phyloP scores from a whole-genome alignment of 2,888 invertebrate species.

The Mesorhabditis sp. region DNA sequence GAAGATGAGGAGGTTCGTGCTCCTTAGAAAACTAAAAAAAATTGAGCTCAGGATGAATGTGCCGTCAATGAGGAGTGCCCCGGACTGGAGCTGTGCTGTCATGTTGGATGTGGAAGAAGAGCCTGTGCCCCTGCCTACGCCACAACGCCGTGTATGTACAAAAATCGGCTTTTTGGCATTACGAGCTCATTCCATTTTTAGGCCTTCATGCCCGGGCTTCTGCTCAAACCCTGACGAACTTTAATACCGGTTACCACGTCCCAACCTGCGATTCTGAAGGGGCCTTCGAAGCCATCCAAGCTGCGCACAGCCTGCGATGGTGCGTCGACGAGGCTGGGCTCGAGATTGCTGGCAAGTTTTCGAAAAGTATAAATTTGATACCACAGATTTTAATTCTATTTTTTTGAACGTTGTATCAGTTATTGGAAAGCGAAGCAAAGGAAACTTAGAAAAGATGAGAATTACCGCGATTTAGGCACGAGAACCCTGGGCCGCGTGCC shows the following conservation, averaged over 20 bases:
- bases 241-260: constrained; percentile 17
- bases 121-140: constrained; percentile 20
- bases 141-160: not conserved
- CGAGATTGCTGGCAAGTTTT: constrained; percentile 36
- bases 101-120: constrained; percentile 18
- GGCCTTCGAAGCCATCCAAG: constrained; percentile 39
- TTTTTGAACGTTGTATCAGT: no score
- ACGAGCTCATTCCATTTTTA: not conserved
- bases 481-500: constrained; percentile 29
- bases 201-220: constrained; percentile 12
- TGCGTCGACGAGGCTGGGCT: constrained; percentile 46
- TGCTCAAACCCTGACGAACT: constrained; percentile 8
- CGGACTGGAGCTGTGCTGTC: not conserved
- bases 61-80: constrained; percentile 3
- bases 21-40: not conserved
- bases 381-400: not conserved
- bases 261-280: constrained; percentile 44
- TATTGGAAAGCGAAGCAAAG: no score
- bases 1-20: no score
- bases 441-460: no score
- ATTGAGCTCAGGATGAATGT: constrained; percentile 18
- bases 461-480: constrained; percentile 17
- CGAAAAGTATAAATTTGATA: not conserved
- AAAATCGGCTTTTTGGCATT: no score
- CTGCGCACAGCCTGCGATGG: constrained; percentile 41